Base-by-base conservation (phyloP, 1,140 invertebrate species). In the Homarus americanus region DNA sequence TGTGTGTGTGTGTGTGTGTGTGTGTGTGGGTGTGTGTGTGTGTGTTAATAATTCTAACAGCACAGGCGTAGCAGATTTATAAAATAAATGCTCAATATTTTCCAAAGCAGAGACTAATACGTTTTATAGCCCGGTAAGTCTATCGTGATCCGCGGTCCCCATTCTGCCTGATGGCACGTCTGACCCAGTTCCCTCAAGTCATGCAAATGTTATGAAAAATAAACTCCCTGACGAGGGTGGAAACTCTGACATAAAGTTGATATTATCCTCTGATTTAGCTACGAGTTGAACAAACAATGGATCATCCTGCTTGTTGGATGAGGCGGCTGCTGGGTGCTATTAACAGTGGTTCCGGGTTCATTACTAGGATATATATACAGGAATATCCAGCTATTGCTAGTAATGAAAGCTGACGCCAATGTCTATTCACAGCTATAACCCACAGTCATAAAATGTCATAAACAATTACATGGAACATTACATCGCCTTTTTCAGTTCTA, bases 161-260 rank as follows among this genome's bases (percentile, higher is more conserved):
- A 58, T 20, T 20, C 15, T 58, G 53, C 3, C 0, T 58, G 53
- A 58, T 58, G 53, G 53, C 53, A 24, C 24, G 53, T 15, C 53
- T 58, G 53, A 58, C 53, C 53, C 12, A 58, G 53, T 58, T 58
- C 53, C 20, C 53, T 24, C 24, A 58, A 58, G 15, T 58, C 53
- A 58, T 58, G 53, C 53, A 58, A 58, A 58, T 58, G 53, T 58
- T 58, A 58, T 58, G 53, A 58, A 58, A 58, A 58, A 58, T 58
- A 58, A 58, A 58, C 17, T 15, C 53, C 20, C 17, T 58, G 53
- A 58, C 20, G 53, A 58, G n/a, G 53, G 15, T 24, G 17, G 53
- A 24, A 58, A 58, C 17, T 24, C 24, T 20, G 12, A 24, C 17
- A 15, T 24, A 24, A 58, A 58, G 24, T 24, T 20, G 20, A 24